phyloP scores from a whole-genome alignment of 2,888 invertebrate species.

The Drosophila planitibia region DNA sequence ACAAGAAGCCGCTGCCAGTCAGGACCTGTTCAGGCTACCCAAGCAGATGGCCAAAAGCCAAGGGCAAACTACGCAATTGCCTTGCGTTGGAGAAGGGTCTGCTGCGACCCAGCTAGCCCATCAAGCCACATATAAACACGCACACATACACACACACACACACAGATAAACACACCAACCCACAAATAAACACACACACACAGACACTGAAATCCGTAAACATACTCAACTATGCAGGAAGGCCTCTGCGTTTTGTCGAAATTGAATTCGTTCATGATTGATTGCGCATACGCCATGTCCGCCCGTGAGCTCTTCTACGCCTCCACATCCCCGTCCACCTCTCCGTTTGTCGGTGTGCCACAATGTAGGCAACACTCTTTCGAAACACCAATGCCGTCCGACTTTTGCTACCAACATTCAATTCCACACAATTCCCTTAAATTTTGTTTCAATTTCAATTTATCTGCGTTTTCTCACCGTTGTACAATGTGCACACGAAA shows the following conservation, averaged over 20 bases:
- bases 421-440: conserved; percentile 51
- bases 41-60: conserved; percentile 39
- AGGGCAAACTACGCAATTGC: conserved; percentile 52
- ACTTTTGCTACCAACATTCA: conserved; percentile 33
- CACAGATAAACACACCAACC: neutral
- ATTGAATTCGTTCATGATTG: conserved; percentile 78
- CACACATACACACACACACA: conserved; percentile 7
- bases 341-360: conserved; percentile 1
- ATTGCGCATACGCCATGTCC: conserved; percentile 70
- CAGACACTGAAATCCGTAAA: neutral
- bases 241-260: conserved; percentile 58
- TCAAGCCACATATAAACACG: conserved; percentile 1
- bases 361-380: conserved; percentile 58
- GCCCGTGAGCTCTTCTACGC: conserved; percentile 11
- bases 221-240: conserved; percentile 26
- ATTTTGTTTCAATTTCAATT: conserved; percentile 75
- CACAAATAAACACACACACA: conserved; percentile 3
- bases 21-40: conserved; percentile 16
- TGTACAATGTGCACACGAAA: conserved; percentile 42
- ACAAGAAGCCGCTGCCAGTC: conserved; percentile 31
- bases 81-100: conserved; percentile 30
- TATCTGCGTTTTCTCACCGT: conserved; percentile 52
- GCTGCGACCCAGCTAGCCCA: conserved; percentile 5
- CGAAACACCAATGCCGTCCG: conserved; percentile 4
- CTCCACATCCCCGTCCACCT: neutral